Percentiles rank a stretch among this genome's conserved stretches.
Conservation (phyloP, 2,797 vertebrate genomes). For the Characodon lateralis region DNA sequence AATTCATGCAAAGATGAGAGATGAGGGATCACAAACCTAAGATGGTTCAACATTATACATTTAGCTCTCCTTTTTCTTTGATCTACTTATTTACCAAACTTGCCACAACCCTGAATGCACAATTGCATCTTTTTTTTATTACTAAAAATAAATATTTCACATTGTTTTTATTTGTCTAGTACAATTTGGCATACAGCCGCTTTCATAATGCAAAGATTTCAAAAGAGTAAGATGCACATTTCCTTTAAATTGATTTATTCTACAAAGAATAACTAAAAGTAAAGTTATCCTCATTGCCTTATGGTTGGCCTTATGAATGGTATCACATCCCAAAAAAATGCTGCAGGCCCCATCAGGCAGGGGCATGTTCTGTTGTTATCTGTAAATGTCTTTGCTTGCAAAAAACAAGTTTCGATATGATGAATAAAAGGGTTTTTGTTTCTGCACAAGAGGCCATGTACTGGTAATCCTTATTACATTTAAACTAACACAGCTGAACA, state of each 20-base stretch:
- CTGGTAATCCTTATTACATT: conserved; percentile 18
- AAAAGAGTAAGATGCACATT: too few species aligned
- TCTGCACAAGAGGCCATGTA: conserved; percentile 1
- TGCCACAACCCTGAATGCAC: too few species aligned
- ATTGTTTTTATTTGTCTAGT: too few species aligned
- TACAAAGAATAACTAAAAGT: not conserved
- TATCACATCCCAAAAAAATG: not conserved
- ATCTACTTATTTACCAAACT: too few species aligned
- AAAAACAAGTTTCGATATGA: conserved; percentile 27
- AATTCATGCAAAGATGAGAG: not conserved
- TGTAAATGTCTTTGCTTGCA: conserved; percentile 8
- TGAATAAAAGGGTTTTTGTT: conserved; percentile 7
- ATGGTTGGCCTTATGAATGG: not conserved
- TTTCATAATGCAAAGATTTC: too few species aligned
- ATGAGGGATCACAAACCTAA: too few species aligned
- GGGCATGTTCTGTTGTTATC: not conserved
- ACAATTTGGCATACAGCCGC: too few species aligned
- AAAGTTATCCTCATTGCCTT: not conserved
- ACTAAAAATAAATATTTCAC: too few species aligned
- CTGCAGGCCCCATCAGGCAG: not conserved
- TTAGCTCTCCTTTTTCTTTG: too few species aligned
- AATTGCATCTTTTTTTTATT: too few species aligned
- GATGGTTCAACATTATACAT: too few species aligned
- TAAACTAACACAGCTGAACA: conserved; percentile 20
- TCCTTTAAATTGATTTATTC: too few species aligned